Evolutionary conservation across 2,888 invertebrate genomes (phyloP).

Genomic region (Allolobophora icterica): DNA sequence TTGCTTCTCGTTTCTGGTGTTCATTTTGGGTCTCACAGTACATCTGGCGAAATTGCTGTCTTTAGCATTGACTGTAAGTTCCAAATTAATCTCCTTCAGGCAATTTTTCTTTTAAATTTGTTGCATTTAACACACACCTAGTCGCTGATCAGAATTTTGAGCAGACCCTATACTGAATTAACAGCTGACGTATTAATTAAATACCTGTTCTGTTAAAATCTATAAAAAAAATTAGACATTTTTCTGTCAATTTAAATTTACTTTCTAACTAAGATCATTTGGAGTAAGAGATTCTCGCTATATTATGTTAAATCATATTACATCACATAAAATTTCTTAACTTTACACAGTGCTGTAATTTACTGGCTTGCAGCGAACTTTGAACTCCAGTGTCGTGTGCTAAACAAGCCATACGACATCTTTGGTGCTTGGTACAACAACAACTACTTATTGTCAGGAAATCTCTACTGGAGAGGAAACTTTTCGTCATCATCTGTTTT

Average conservation of each 20-base stretch:
- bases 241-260: too few species aligned
- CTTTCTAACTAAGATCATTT: too few species aligned
- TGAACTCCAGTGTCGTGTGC: constrained; percentile 70
- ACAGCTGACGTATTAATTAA: too few species aligned
- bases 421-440: constrained; percentile 90
- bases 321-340: too few species aligned
- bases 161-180: too few species aligned
- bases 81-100: not conserved
- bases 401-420: constrained; percentile 84
- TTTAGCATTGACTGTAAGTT: constrained; percentile 75
- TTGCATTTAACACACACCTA: not conserved
- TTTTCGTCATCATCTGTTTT: constrained; percentile 71
- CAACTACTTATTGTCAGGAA: constrained; percentile 79
- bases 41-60: constrained; percentile 86
- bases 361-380: constrained; percentile 71
- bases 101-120: not conserved
- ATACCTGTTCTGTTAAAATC: too few species aligned
- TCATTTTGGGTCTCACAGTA: constrained; percentile 79
- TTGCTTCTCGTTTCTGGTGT: constrained; percentile 83
- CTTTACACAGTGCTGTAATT: not conserved
- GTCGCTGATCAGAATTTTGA: not conserved
- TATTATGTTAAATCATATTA: not conserved
- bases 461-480: constrained; percentile 80
- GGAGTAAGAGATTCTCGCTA: not conserved
- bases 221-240: too few species aligned